These are phyloP conservation scores for Chrosomus eos DNA, from an alignment of 2,797 vertebrate species.

Conservation along the genomic window DNA sequence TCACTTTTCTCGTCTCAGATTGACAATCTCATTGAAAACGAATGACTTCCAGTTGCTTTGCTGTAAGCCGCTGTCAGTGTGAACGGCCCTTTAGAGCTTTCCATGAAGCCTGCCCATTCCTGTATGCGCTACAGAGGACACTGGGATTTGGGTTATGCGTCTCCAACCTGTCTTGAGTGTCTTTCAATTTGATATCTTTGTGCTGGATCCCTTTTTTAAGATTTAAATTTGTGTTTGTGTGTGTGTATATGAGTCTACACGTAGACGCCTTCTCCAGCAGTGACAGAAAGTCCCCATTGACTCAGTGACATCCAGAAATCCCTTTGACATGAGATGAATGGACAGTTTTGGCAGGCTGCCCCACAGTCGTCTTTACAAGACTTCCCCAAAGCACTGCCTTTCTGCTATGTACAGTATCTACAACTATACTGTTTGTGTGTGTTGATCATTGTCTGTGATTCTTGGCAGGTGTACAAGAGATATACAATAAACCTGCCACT, in stretches of 20 bases:
- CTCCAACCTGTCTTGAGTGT: not conserved
- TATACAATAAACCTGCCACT: slow-evolving; percentile 53
- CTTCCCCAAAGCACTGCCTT: slow-evolving; percentile 48
- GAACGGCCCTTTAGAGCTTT: not conserved
- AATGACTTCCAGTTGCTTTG: not conserved
- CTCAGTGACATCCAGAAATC: slow-evolving; percentile 76
- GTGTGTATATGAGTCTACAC: slow-evolving; percentile 2
- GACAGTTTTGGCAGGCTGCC: slow-evolving; percentile 79
- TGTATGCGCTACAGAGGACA: not conserved
- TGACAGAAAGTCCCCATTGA: slow-evolving; percentile 54
- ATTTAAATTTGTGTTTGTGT: slow-evolving; percentile 40
- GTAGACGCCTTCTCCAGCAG: slow-evolving; percentile 31
- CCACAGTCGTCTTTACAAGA: slow-evolving; percentile 73
- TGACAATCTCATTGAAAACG: not conserved
- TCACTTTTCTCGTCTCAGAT: not conserved
- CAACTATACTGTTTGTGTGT: slow-evolving; percentile 38
- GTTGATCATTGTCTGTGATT: slow-evolving; percentile 18
- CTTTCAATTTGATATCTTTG: slow-evolving; percentile 5
- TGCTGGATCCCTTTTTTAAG: slow-evolving; percentile 5
- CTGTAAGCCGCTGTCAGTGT: not conserved
- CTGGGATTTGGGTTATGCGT: not conserved
- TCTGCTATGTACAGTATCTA: slow-evolving; percentile 53
- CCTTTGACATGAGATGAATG: slow-evolving; percentile 79
- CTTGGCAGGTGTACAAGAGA: slow-evolving; percentile 52
- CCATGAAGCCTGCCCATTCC: not conserved